Conservation (phyloP, 37 sponge, comb jelly and placozoan species). For the Chondrilla cf. caribensis region DNA sequence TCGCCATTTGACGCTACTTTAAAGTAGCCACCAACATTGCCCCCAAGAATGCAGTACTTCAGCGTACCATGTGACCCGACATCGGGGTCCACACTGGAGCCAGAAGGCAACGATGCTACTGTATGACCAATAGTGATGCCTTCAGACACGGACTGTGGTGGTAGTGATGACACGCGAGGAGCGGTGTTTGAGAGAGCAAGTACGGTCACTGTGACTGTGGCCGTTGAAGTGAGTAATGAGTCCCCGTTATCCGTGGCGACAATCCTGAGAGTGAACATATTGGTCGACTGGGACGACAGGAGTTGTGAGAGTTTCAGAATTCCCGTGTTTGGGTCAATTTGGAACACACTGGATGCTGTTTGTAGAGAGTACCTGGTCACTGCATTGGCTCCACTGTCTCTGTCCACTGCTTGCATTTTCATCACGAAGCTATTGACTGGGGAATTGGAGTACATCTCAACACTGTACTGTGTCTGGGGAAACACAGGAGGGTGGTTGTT, state of each 20-base stretch:
- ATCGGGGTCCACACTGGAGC: neutral
- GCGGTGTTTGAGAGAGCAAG: constrained; percentile 36
- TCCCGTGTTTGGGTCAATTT: constrained; percentile 32
- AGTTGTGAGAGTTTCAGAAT: constrained; percentile 20
- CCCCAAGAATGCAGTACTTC: constrained; percentile 48
- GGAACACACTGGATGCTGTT: constrained; percentile 5
- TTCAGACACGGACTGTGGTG: constrained; percentile 22
- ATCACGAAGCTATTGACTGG: constrained; percentile 43
- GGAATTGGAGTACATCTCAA: constrained; percentile 54
- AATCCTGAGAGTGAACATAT: constrained; percentile 14
- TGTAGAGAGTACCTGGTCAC: constrained; percentile 1
- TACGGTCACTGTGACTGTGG: constrained; percentile 24
- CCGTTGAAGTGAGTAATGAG: neutral
- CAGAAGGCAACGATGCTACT: neutral
- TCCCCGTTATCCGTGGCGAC: constrained; percentile 29
- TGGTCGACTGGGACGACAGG: neutral
- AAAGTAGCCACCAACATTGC: constrained; percentile 33
- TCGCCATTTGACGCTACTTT: constrained; percentile 17
- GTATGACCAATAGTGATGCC: neutral
- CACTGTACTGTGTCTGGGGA: neutral
- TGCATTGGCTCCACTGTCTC: constrained; percentile 50
- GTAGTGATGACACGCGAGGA: constrained; percentile 17
- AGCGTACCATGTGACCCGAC: constrained; percentile 30
- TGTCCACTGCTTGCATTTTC: constrained; percentile 33
- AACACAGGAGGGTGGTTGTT: constrained; percentile 65